A percentile compares a stretch with the other conserved stretches of the same genome.
phyloP scores from a whole-genome alignment of 2,888 invertebrate species.

The Oxyscelio sp. region DNA sequence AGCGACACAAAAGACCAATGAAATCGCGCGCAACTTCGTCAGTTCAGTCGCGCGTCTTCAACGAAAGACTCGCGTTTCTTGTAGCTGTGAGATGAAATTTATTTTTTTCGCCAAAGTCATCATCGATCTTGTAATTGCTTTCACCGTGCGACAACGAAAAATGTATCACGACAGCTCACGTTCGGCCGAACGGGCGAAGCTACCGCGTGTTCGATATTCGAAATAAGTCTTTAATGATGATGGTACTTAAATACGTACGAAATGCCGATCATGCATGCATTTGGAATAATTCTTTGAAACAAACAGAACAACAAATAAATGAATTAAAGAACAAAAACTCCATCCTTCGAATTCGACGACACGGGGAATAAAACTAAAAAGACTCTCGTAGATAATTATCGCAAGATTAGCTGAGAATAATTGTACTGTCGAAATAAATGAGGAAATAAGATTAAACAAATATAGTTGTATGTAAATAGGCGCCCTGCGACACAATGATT shows the following conservation, averaged over 20 bases:
- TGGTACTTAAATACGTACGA: constrained; percentile 51
- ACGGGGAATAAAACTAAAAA: constrained; percentile 75
- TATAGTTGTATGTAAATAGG: constrained; percentile 54
- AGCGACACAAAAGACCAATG: constrained; percentile 3
- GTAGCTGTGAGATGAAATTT: background rate
- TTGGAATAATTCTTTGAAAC: constrained; percentile 7
- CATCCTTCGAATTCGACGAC: constrained; percentile 65
- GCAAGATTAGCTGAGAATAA: constrained; percentile 50
- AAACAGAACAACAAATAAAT: background rate
- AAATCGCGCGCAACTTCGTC: constrained; percentile 24
- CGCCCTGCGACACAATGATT: constrained; percentile 17
- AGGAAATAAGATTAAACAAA: constrained; percentile 16
- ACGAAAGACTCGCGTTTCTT: constrained; percentile 10
- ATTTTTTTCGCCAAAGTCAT: background rate
- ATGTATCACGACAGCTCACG: background rate
- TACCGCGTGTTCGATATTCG: background rate
- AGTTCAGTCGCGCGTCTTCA: constrained; percentile 18
- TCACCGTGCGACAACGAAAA: background rate
- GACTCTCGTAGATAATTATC: constrained; percentile 80
- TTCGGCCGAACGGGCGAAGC: constrained; percentile 33
- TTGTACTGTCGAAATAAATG: constrained; percentile 41
- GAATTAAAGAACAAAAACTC: constrained; percentile 5
- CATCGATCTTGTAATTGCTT: background rate
- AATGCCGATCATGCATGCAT: constrained; percentile 25
- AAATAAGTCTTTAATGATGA: constrained; percentile 28